phyloP scores from a whole-genome alignment of 2,797 vertebrate species.

The Ctenopoma kingsleyae region DNA sequence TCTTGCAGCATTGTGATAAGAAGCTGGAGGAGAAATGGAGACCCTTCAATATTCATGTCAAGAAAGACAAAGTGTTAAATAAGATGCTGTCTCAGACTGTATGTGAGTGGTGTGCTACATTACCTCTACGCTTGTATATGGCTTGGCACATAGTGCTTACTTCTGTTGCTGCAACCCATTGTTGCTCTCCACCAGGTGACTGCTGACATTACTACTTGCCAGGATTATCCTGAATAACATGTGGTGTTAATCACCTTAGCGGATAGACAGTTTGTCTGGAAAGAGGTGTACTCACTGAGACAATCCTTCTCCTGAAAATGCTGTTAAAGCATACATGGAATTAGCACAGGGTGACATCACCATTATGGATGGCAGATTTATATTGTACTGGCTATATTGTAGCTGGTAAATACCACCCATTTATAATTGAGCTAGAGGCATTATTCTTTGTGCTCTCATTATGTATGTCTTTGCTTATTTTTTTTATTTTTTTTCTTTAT shows the following conservation, averaged over 20 bases:
- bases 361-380: slow-evolving; percentile 49
- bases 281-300: slow-evolving; percentile 47
- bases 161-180: not conserved
- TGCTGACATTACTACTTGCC: slow-evolving; percentile 31
- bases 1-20: too few species aligned
- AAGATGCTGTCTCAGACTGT: not conserved
- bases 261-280: slow-evolving; percentile 58
- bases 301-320: slow-evolving; percentile 58
- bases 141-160: slow-evolving; percentile 3
- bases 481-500: not conserved
- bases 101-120: not conserved
- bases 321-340: slow-evolving; percentile 65
- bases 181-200: slow-evolving; percentile 28
- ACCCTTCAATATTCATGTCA: not conserved
- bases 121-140: too few species aligned
- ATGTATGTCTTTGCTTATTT: not conserved
- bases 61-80: not conserved
- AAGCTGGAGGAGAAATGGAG: too few species aligned
- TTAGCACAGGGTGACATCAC: slow-evolving; percentile 71
- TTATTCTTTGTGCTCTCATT: slow-evolving; percentile 20
- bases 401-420: slow-evolving; percentile 43
- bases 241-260: slow-evolving; percentile 75
- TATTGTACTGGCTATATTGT: slow-evolving; percentile 23
- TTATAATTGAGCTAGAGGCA: slow-evolving; percentile 31
- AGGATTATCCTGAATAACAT: slow-evolving; percentile 61